Percentiles rank a stretch among this genome's conserved stretches.
Evolutionary conservation across 2,888 invertebrate species (phyloP).

Genomic region (Eledona agricola): DNA sequence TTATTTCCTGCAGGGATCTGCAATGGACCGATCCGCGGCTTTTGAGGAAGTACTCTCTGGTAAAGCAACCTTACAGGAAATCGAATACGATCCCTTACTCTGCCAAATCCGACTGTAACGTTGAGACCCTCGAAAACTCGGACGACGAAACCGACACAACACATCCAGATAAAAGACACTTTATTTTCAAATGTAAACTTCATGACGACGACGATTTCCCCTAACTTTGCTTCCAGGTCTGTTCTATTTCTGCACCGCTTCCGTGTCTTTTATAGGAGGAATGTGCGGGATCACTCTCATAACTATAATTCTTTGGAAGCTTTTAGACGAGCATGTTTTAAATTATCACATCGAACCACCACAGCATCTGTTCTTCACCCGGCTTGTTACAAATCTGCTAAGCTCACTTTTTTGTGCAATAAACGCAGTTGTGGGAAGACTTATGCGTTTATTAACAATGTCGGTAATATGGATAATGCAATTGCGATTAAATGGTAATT

Average conservation of each 20-base stretch:
- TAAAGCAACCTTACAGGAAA: conserved; percentile 41
- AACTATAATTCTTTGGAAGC: conserved; percentile 18
- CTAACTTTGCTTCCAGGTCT: no score
- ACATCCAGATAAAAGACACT: conserved; percentile 5
- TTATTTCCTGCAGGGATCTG: conserved; percentile 13
- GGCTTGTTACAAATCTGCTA: not conserved
- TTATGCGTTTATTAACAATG: conserved; percentile 18
- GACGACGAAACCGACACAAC: conserved; percentile 12
- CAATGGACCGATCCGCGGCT: conserved; percentile 44
- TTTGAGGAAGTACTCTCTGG: conserved; percentile 43
- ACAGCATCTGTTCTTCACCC: conserved; percentile 5
- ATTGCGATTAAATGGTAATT: not conserved
- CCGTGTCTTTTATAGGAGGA: conserved; percentile 16
- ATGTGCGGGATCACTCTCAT: conserved; percentile 24
- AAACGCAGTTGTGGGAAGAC: conserved; percentile 3
- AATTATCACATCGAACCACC: conserved; percentile 7
- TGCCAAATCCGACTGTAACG: conserved; percentile 7
- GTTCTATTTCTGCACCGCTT: conserved; percentile 19
- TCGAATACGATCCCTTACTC: conserved; percentile 14
- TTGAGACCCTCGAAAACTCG: conserved; percentile 2
- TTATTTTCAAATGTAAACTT: conserved; percentile 10
- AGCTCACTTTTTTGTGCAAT: not conserved
- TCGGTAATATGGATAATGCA: conserved; percentile 4
- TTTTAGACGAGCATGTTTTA: conserved; percentile 12
- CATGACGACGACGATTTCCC: not conserved